Evolutionary conservation across 2,888 invertebrate species (phyloP), one percentile per base, ranked within the genome.

Genomic region (Acrocyrtus sp.): DNA sequence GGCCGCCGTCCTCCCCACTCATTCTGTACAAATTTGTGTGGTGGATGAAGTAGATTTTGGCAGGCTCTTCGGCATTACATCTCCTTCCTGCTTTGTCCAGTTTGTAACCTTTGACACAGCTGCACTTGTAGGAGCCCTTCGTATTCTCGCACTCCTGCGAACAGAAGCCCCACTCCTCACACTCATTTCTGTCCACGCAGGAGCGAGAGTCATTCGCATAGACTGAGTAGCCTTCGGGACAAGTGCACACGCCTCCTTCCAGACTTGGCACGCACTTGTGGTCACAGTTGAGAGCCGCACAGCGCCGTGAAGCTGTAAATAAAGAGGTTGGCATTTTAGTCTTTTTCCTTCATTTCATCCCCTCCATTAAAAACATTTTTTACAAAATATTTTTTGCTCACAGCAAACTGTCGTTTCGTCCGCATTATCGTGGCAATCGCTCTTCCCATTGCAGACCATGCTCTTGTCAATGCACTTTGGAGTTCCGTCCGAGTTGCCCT

Each of bases 101-200:
- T 3, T 86, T 85, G 85, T 93, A 95, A 41, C 93, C 95, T 0
- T 89, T 87, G 0, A 90, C 90, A 84, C 97, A 98, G 17, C 90
- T 88, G 84, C 98, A 98, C 45, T 85, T 87, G 85, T 92, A 98
- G 10, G 94, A 85, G 8, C 88, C 96, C 1, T 91, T 91, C 0
- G 91, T 91, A 84, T 98, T 98, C 72, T 90, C 89, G 84, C 99
- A 99, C 29, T 92, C 87, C 85, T 99, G 99, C 83, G 98, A 96
- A 85, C 98, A 99, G 85, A 89, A 93, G 45, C 95, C 95, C 95
- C 95, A 95, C 85, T 94, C 94, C 51, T 87, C 84, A 85, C 95
- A 95, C 85, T 98, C 98, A 86, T 98, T 91, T 80, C 93, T 89
- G 86, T 99, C 98, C 89, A 83, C 88, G 84, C 98, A 98, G 3